Conservation (phyloP, 2,797 vertebrate species). For the Bufotes viridis region DNA sequence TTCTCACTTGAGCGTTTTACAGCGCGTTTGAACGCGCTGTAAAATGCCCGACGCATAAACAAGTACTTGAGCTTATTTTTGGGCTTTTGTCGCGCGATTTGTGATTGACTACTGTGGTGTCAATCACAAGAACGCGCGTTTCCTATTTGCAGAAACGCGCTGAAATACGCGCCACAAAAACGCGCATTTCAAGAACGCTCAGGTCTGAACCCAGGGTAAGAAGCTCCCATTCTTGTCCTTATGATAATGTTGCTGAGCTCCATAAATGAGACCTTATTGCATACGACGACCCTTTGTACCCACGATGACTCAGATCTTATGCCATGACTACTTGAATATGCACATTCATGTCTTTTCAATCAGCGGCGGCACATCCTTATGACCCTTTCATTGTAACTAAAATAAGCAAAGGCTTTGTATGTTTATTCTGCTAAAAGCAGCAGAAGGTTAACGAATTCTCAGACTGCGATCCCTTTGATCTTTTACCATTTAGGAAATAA, state of each 20-base stretch:
- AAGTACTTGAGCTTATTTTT: too few relatives aligned
- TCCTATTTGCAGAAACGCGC: too few relatives aligned
- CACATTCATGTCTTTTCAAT: neutral
- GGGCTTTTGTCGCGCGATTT: too few relatives aligned
- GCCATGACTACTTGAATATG: neutral
- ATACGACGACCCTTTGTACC: neutral
- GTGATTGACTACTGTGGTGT: too few relatives aligned
- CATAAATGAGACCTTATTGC: neutral
- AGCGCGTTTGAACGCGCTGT: too few relatives aligned
- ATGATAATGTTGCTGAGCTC: neutral
- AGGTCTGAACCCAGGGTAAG: too few relatives aligned
- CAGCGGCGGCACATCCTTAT: neutral
- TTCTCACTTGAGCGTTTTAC: too few relatives aligned
- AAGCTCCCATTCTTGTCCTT: too few relatives aligned
- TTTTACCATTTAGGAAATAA: neutral
- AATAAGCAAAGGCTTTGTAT: constrained; percentile 3
- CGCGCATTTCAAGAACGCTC: too few relatives aligned
- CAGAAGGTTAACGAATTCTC: neutral
- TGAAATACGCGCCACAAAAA: too few relatives aligned
- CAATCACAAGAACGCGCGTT: too few relatives aligned
- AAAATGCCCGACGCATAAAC: too few relatives aligned
- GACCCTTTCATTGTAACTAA: neutral
- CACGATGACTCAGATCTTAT: neutral
- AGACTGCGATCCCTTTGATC: neutral
- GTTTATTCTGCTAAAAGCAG: constrained; percentile 22